A percentile compares a stretch with the other conserved stretches of the same genome.
Conservation (phyloP, 2,113 vertebrate genomes). For the Microcebus ravelobensis region DNA sequence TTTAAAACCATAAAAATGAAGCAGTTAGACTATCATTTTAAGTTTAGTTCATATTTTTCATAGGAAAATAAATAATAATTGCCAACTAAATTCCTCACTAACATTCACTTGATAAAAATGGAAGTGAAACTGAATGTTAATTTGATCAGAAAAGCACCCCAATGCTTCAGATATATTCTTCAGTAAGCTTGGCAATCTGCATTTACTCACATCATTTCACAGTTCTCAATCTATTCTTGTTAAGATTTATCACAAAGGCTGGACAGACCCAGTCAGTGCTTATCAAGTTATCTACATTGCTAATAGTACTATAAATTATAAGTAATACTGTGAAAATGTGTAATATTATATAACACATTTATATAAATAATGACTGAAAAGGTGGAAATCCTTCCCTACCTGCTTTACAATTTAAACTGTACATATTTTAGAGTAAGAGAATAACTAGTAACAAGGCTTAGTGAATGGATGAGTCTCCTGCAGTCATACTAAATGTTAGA, state of each 20-base stretch:
- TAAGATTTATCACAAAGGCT: slow-evolving; percentile 33
- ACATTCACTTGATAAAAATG: slow-evolving; percentile 33
- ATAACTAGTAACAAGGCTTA: neutral
- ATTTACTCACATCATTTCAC: slow-evolving; percentile 39
- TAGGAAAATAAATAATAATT: slow-evolving; percentile 29
- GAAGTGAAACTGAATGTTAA: slow-evolving; percentile 3
- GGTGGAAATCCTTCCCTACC: neutral
- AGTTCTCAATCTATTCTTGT: slow-evolving; percentile 39
- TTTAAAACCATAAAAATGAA: slow-evolving; percentile 13
- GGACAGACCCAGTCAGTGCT: neutral
- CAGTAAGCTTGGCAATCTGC: slow-evolving; percentile 26
- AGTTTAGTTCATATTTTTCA: slow-evolving; percentile 22
- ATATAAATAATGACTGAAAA: neutral
- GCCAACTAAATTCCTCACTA: slow-evolving; percentile 25
- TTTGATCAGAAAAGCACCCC: slow-evolving; percentile 52
- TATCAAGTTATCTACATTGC: slow-evolving; percentile 47
- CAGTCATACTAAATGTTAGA: neutral
- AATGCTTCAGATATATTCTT: slow-evolving; percentile 25
- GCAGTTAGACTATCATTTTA: slow-evolving; percentile 16
- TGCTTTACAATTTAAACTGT: neutral
- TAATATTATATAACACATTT: neutral
- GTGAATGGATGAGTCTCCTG: neutral
- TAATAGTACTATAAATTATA: neutral
- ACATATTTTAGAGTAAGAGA: neutral
- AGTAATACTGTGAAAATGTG: slow-evolving; percentile 29